Base-by-base conservation (phyloP, 2,113 vertebrate species). In the Paraplagusia blochii region DNA sequence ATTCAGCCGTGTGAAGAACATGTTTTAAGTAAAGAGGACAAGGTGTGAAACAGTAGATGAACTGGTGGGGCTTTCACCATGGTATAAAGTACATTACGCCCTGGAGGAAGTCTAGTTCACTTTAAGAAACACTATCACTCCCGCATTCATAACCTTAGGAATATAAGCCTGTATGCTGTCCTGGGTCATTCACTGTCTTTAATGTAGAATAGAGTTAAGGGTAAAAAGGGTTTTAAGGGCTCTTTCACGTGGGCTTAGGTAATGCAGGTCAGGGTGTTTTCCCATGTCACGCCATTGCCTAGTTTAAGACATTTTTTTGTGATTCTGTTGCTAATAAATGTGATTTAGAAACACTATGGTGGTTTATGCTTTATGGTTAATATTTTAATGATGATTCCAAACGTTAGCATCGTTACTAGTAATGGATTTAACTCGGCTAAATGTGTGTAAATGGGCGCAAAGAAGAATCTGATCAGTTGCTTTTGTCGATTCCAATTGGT, bases 191-290 rank as follows among this genome's bases (percentile, higher is more conserved):
- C 36, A 39, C 36, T 29, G 22, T 29, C 36, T 40, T 10, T 40
- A 5, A 40, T 40, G 11, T 40, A 40, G 13, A 40, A 12, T 2
- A 52, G 11, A 43, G 14, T 43, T 14, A 10, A 1, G 42, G 19
- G 53, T 12, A 15, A 22, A 39, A 19, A 10, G 40, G 54, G n/a
- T n/a, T 49, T 70, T 17, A 9, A 11, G 44, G 9, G 39, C 16
- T 52, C 33, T 53, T 34, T 64, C 53, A 47, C 11, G 16, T 19
- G 22, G 58, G 34, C 40, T 19, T 11, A 1, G 11, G 45, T 43
- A 15, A 4, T 14, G n/a, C 13, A n/a, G 14, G 13, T 43, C 42
- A 29, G 49, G 13, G 38, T 39, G 12, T 39, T 39, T 39, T 39
- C 22, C 22, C 22, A 2, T 29, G 2, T 29, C 22, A n/a, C n/a